phyloP scores from a whole-genome alignment of 2,888 invertebrate species.

The Atethmia centrago region DNA sequence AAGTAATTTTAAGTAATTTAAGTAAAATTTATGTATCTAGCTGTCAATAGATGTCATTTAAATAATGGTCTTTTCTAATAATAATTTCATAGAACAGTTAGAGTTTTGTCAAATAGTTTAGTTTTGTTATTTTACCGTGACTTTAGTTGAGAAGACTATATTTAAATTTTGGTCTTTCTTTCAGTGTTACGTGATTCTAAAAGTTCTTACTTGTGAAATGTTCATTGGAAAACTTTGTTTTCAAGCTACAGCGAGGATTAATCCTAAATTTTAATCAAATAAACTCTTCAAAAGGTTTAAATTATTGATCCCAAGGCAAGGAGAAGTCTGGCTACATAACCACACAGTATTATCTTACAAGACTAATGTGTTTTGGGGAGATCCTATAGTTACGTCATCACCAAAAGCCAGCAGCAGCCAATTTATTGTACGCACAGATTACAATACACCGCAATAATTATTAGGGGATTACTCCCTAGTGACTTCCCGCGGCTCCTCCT shows the following conservation, averaged over 20 bases:
- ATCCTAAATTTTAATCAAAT: conserved; percentile 20
- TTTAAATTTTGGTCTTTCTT: conserved; percentile 6
- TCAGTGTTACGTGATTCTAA: conserved; percentile 1
- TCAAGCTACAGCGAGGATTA: neutral
- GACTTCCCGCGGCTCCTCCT: conserved; percentile 58
- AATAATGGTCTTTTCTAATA: neutral
- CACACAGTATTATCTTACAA: conserved; percentile 42
- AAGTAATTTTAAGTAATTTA: conserved; percentile 26
- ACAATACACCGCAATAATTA: conserved; percentile 72
- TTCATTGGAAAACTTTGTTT: neutral
- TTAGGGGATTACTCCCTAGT: conserved; percentile 74
- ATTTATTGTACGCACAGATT: conserved; percentile 64
- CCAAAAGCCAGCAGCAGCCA: conserved; percentile 48
- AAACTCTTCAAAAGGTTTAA: conserved; percentile 7
- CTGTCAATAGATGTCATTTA: conserved; percentile 4
- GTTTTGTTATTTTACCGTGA: conserved; percentile 14
- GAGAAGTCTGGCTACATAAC: conserved; percentile 17
- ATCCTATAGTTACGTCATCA: conserved; percentile 57
- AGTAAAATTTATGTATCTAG: conserved; percentile 15
- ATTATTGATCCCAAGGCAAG: conserved; percentile 5
- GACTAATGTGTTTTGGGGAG: conserved; percentile 51
- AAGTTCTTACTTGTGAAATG: neutral
- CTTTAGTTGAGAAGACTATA: neutral
- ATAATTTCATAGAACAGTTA: neutral
- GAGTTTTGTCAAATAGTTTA: conserved; percentile 15